Conservation (phyloP, 2,888 invertebrate genomes). For the Rhagonycha lutea region DNA sequence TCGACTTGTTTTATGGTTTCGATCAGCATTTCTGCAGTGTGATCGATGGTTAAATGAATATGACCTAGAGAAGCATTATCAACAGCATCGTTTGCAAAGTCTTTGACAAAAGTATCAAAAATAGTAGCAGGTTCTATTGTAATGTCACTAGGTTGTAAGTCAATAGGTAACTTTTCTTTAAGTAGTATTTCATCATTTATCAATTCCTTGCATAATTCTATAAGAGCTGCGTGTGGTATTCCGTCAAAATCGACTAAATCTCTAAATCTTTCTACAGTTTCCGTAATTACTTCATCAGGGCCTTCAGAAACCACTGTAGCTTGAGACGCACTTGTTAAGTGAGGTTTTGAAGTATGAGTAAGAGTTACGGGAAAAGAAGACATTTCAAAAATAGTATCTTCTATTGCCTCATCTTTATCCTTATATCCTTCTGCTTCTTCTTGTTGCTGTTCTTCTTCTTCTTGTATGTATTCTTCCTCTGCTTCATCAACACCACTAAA, state of each 20-base stretch:
- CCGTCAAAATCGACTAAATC: background rate
- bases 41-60: constrained; percentile 55
- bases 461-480: background rate
- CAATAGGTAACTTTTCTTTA: constrained; percentile 53
- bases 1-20: constrained; percentile 53
- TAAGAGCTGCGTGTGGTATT: constrained; percentile 3
- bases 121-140: constrained; percentile 43
- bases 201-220: constrained; percentile 11
- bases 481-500: constrained; percentile 39
- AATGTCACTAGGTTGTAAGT: constrained; percentile 40
- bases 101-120: constrained; percentile 56
- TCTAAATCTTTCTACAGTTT: background rate
- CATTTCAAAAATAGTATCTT: background rate
- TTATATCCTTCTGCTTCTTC: too few species aligned
- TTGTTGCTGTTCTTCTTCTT: background rate
- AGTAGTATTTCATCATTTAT: constrained; percentile 12
- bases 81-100: constrained; percentile 56
- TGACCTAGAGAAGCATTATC: constrained; percentile 53
- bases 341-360: background rate
- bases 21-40: constrained; percentile 55
- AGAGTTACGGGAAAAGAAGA: background rate
- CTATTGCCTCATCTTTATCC: too few species aligned
- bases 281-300: background rate
- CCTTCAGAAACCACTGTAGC: background rate
- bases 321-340: background rate